Conservation (phyloP, 2,888 invertebrate species). For the Andrena bicolor region DNA sequence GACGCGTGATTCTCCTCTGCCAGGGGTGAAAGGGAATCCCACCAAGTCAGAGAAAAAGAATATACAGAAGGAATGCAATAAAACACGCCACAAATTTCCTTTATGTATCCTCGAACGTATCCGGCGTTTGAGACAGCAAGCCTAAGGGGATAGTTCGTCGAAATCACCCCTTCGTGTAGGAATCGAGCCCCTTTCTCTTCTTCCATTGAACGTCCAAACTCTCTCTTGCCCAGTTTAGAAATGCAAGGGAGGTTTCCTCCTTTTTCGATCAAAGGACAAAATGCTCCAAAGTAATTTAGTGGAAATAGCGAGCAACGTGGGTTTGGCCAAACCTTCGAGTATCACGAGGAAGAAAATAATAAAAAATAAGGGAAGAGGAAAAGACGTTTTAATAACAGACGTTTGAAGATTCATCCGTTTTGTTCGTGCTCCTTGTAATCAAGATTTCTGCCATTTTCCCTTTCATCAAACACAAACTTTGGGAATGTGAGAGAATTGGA, state of each 20-base stretch:
- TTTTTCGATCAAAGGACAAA: not conserved
- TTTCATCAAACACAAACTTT: too few relatives aligned
- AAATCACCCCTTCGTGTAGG: not conserved
- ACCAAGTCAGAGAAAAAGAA: not conserved
- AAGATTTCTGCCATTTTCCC: not conserved
- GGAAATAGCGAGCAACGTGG: not conserved
- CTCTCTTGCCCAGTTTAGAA: not conserved
- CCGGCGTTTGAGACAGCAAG: not conserved
- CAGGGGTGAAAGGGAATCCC: not conserved
- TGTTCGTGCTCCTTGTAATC: not conserved
- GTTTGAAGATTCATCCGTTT: not conserved
- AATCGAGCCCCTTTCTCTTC: not conserved
- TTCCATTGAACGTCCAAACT: not conserved
- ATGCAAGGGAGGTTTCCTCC: not conserved
- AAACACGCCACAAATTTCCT: not conserved
- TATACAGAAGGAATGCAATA: not conserved
- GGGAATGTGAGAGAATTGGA: too few relatives aligned
- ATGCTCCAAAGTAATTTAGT: not conserved
- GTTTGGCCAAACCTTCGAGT: not conserved
- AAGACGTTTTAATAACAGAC: not conserved
- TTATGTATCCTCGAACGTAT: not conserved
- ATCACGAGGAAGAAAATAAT: not conserved
- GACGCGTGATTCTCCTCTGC: not conserved
- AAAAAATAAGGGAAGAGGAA: not conserved
- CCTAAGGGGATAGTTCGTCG: slow-evolving; percentile 2